These are phyloP conservation scores for Petroica traversi DNA, from an alignment of 2,113 vertebrate species.

Conservation along the genomic window DNA sequence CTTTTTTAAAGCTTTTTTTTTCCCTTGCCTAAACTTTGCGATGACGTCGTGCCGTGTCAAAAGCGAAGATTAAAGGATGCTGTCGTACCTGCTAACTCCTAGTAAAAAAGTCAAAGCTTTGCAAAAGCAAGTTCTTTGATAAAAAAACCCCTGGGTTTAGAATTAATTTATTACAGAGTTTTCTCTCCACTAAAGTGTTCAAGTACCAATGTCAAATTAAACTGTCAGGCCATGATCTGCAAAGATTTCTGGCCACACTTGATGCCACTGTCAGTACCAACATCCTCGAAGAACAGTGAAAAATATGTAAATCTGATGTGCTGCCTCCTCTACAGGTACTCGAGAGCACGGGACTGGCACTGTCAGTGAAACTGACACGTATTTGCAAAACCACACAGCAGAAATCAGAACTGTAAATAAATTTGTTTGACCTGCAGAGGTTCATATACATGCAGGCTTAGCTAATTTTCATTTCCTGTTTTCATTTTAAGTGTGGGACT, in stretches of 20 bases:
- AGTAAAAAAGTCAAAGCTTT: not conserved
- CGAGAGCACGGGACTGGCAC: rapidly evolving
- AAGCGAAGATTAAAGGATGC: not conserved
- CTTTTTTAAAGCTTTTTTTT: not conserved
- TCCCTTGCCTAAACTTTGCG: not conserved
- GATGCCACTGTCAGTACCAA: not conserved
- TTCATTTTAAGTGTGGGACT: not conserved
- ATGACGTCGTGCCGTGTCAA: not conserved
- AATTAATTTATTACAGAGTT: not conserved
- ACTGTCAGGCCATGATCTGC: not conserved
- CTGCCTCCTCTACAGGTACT: not conserved
- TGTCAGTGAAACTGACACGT: rapidly evolving
- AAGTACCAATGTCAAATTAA: not conserved
- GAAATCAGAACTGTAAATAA: not conserved
- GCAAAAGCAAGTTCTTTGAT: not conserved
- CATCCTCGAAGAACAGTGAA: not conserved
- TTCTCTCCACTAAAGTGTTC: not conserved
- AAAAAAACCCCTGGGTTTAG: not conserved
- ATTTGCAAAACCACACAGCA: not conserved
- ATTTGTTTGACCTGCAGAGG: not conserved
- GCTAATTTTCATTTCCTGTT: not conserved
- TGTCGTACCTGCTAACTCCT: not conserved
- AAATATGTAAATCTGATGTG: not conserved
- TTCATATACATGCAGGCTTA: rapidly evolving
- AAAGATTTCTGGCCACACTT: not conserved